Conservation (phyloP, 2,113 vertebrate genomes). For the Maccullochella peelii region DNA sequence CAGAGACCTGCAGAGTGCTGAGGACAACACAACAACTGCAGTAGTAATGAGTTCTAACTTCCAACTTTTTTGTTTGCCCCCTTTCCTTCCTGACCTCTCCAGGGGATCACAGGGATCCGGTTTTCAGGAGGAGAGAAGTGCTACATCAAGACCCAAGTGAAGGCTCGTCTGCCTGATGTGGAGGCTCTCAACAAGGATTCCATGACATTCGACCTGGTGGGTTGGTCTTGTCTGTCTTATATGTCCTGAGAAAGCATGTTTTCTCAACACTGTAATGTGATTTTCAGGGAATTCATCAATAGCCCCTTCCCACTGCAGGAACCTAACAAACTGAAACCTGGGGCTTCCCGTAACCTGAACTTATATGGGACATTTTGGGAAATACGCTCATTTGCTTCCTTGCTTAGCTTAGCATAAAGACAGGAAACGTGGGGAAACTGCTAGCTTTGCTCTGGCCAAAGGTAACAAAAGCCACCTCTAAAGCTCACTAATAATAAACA, state of each 20-base stretch:
- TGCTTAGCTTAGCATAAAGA: neutral
- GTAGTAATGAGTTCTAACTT: neutral
- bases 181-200: conserved; percentile 87
- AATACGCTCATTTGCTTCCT: too few species aligned
- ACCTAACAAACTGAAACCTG: too few species aligned
- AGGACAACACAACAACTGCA: neutral
- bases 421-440: neutral
- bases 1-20: conserved; percentile 1
- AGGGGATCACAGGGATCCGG: conserved; percentile 96
- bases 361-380: too few species aligned
- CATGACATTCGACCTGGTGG: conserved; percentile 91
- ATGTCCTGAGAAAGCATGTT: neutral
- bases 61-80: neutral
- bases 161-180: conserved; percentile 90
- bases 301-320: too few species aligned
- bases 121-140: conserved; percentile 94
- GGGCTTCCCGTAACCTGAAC: too few species aligned
- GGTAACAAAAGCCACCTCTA: too few species aligned
- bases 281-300: neutral
- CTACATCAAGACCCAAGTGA: conserved; percentile 95
- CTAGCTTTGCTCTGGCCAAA: too few species aligned
- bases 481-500: too few species aligned
- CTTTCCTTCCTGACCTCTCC: neutral
- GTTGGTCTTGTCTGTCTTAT: conserved; percentile 52
- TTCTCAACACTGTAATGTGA: neutral